phyloP scores from a whole-genome alignment of 2,113 vertebrate species.

The Otis tarda region DNA sequence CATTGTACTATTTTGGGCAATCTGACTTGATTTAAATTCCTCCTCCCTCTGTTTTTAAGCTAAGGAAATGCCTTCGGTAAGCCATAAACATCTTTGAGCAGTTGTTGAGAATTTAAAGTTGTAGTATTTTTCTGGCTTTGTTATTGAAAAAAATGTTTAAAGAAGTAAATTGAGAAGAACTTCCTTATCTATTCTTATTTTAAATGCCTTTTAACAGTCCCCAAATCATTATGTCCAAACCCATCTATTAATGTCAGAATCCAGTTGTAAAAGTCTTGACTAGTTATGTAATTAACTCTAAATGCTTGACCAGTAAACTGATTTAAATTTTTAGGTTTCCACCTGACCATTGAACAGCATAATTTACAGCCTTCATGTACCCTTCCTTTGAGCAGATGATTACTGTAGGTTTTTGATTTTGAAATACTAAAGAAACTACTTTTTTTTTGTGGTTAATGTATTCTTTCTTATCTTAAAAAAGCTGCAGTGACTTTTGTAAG shows the following conservation, averaged over 20 bases:
- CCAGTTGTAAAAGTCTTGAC: background rate
- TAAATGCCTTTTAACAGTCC: background rate
- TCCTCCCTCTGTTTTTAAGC: background rate
- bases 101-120: background rate
- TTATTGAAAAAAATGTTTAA: background rate
- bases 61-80: background rate
- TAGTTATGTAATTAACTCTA: background rate
- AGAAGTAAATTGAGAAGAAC: background rate
- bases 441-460: background rate
- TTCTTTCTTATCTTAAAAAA: background rate
- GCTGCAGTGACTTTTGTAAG: background rate
- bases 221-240: background rate
- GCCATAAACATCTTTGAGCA: background rate
- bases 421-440: background rate
- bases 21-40: background rate
- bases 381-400: background rate
- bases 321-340: background rate
- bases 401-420: background rate
- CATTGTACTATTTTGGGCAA: background rate
- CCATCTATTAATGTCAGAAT: background rate
- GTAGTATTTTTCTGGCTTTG: background rate
- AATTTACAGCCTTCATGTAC: background rate
- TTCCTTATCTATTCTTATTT: background rate
- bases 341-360: background rate
- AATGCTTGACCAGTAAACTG: background rate